Conservation (phyloP, 2,113 vertebrate genomes). For the Rynchops niger region DNA sequence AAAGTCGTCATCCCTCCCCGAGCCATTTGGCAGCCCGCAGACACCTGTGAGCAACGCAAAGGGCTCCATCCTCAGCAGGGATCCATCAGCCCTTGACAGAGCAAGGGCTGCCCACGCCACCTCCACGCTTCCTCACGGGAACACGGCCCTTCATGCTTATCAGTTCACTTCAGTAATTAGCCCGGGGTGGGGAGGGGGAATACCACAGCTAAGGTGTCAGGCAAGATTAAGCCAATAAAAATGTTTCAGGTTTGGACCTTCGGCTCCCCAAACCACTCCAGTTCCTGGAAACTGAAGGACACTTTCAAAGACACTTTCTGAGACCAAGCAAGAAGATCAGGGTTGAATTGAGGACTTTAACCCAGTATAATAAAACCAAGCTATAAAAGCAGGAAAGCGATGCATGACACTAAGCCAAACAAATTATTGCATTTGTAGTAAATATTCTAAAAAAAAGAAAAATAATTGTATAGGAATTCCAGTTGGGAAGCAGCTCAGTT, state of each 20-base stretch:
- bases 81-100: not conserved
- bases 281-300: not conserved
- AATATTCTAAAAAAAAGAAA: not conserved
- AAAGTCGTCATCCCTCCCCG: not conserved
- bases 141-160: not conserved
- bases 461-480: not conserved
- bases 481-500: not conserved
- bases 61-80: not conserved
- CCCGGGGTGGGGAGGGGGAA: not conserved
- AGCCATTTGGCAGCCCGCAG: fast-evolving
- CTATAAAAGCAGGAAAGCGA: not conserved
- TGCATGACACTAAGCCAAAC: not conserved
- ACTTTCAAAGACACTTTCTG: fast-evolving
- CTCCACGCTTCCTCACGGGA: fast-evolving
- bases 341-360: not conserved
- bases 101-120: not conserved
- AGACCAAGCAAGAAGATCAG: not conserved
- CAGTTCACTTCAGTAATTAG: not conserved
- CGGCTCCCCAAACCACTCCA: fast-evolving
- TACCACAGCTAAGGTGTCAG: not conserved
- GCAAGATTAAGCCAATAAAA: not conserved
- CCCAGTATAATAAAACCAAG: not conserved
- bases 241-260: not conserved
- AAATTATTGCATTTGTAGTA: not conserved
- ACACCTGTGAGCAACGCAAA: not conserved